A percentile compares a stretch with the other conserved stretches of the same genome.
phyloP scores from a whole-genome alignment of 1,140 invertebrate genomes.

The Cherax quadricarinatus region DNA sequence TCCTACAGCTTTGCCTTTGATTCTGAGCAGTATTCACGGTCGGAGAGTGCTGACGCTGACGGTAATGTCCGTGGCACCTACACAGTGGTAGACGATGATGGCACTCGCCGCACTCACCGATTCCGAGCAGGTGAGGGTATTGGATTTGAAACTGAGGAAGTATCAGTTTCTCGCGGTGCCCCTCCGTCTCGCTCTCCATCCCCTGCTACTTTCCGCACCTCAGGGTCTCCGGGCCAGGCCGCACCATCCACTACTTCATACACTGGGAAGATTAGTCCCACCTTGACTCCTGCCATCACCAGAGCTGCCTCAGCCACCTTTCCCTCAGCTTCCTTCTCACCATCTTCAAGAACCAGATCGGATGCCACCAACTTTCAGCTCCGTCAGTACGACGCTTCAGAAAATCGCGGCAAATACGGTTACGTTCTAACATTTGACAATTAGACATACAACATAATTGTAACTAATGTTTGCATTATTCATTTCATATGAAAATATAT shows the following conservation, averaged over 20 bases:
- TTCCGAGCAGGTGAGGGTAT: constrained; percentile 69
- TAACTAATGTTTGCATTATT: not conserved
- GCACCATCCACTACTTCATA: not conserved
- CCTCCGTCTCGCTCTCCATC: constrained; percentile 20
- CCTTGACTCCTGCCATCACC: not conserved
- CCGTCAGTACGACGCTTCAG: constrained; percentile 38
- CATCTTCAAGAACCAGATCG: not conserved
- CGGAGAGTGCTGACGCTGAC: constrained; percentile 73
- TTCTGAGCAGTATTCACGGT: constrained; percentile 72
- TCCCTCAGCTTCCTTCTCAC: not conserved
- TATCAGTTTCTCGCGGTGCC: constrained; percentile 45
- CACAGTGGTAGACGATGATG: constrained; percentile 75
- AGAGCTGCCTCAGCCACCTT: not conserved
- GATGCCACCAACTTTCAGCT: constrained; percentile 17
- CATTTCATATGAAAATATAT: not conserved
- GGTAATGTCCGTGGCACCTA: constrained; percentile 75
- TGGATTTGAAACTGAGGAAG: constrained; percentile 70
- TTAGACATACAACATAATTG: not conserved
- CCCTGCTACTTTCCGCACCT: not conserved
- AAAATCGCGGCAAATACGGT: constrained; percentile 34
- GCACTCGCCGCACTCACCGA: constrained; percentile 60
- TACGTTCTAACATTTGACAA: constrained; percentile 52
- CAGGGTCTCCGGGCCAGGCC: not conserved
- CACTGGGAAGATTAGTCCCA: not conserved
- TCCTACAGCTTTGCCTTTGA: constrained; percentile 74